Conservation (phyloP, 1,140 invertebrate genomes). For the Drosophila asahinai region DNA sequence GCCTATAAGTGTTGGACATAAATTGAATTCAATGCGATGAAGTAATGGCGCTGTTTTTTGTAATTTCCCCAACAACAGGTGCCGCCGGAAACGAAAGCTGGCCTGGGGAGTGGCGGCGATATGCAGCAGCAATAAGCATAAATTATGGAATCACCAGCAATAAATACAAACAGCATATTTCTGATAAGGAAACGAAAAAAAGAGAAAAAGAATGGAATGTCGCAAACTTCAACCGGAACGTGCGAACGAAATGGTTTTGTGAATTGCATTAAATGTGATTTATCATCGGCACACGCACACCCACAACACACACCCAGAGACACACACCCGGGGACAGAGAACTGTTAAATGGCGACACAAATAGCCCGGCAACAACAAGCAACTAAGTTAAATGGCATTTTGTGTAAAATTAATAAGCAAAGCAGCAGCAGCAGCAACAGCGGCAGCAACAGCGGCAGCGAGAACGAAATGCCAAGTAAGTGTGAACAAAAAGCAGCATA, state of each 20-base stretch:
- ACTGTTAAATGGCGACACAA: slow-evolving; percentile 44
- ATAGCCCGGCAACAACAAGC: slow-evolving; percentile 22
- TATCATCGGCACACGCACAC: slow-evolving; percentile 47
- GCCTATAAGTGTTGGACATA: slow-evolving; percentile 16
- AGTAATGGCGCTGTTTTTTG: slow-evolving; percentile 36
- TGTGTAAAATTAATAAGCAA: slow-evolving; percentile 72
- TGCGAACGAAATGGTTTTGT: slow-evolving; percentile 60
- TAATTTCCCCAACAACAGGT: slow-evolving; percentile 83
- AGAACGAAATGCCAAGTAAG: slow-evolving; percentile 35
- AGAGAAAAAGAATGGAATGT: slow-evolving; percentile 31
- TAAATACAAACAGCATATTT: slow-evolving; percentile 36
- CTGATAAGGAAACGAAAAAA: slow-evolving; percentile 28
- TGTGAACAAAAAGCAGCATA: slow-evolving; percentile 39
- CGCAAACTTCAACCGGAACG: slow-evolving; percentile 49
- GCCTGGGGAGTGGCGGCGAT: slow-evolving; percentile 89
- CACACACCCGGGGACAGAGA: slow-evolving; percentile 21
- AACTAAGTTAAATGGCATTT: slow-evolving; percentile 70
- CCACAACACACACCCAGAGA: slow-evolving; percentile 28
- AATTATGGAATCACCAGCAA: slow-evolving; percentile 35
- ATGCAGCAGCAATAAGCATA: slow-evolving; percentile 79
- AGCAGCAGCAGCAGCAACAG: slow-evolving; percentile 8
- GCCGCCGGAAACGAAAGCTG: slow-evolving; percentile 90
- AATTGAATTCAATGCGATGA: slow-evolving; percentile 31
- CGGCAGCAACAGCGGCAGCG: neutral
- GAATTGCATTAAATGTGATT: slow-evolving; percentile 76